Evolutionary conservation across 2,113 vertebrate genomes (phyloP), one percentile per base, ranked within the genome.

Genomic region (Eonycteris spelaea): DNA sequence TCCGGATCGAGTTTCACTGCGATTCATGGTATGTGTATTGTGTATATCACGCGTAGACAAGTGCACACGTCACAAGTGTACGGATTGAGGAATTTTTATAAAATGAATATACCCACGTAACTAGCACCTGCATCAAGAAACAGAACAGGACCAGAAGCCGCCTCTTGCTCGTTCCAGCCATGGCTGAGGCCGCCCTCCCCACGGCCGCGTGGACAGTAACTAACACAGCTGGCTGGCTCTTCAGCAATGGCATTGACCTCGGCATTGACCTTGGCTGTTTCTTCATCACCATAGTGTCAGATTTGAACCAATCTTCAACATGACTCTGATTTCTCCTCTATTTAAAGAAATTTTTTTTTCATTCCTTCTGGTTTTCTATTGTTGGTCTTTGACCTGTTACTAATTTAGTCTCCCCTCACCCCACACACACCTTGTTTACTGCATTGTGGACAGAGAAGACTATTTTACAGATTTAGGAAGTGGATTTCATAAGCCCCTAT

Each of bases 151-250:
- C 10, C 28, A 22, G 48, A 63, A 24, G 9, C 22, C 11, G 26
- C 26, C 11, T 26, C 40, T 30, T 24, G 5, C 28, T 30, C 8
- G 10, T 33, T 18, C 61, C 43, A 43, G 43, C 43, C 43, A 43
- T 7, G 43, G 43, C 43, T 43, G 43, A 43, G 43, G 43, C 43
- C 43, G 6, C 43, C 43, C 4, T 13, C 22, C 11, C 11, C 55
- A 0, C 40, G 1, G 3, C 78, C 5, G 0, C 2, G 2, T 45
- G 16, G 38, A 19, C 22, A 8, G 8, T 4, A 28, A 4, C 70
- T 18, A 0, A 9, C 3, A 11, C 9, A 6, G 55, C 8, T 33
- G 3, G 55, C 8, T 33, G 3, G 43, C 45, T 40, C 57, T 86
- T 70, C 7, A n/a, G 18, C 35, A 30, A 73, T 3, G 33, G 0